These are phyloP conservation scores for Panopea generosa DNA, from an alignment of 2,888 invertebrate species.

Conservation along the genomic window DNA sequence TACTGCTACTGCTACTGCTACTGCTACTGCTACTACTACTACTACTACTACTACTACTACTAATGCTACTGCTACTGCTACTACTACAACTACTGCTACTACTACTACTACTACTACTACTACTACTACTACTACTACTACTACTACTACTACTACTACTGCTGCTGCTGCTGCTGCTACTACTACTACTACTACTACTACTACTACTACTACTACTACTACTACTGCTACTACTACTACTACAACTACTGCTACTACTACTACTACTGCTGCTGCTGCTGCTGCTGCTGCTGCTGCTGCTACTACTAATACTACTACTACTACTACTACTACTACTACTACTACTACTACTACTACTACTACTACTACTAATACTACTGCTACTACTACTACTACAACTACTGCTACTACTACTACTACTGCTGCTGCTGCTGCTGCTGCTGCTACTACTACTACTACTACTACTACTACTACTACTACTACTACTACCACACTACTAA, in stretches of 20 bases:
- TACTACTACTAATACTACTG: no score
- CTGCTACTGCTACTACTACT: slow-evolving; percentile 3
- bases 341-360: no score
- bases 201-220: neutral
- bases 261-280: neutral
- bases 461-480: no score
- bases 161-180: neutral
- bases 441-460: no score
- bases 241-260: neutral
- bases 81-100: neutral
- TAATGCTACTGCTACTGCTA: slow-evolving; percentile 1
- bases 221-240: neutral
- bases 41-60: no score
- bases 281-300: no score
- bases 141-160: slow-evolving; percentile 2
- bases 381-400: no score
- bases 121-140: neutral
- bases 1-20: neutral
- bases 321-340: no score
- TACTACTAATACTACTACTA: no score
- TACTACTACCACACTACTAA: no score
- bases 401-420: neutral
- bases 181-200: neutral
- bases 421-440: no score
- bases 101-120: neutral